phyloP scores from a whole-genome alignment of 1,140 invertebrate species.

The Latrodectus geometricus region DNA sequence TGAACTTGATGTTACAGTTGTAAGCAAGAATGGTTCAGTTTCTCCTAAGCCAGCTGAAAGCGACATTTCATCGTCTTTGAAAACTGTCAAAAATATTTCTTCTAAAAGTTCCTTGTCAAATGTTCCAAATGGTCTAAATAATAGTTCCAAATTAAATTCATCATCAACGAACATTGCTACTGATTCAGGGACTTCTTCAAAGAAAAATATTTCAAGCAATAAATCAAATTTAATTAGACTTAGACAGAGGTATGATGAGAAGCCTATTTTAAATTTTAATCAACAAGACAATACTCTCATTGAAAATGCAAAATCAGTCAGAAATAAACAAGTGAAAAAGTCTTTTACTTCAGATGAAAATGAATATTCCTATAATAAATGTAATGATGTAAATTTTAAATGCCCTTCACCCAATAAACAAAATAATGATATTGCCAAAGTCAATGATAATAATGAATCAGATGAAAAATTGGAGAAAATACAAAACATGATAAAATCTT shows the following conservation, averaged over 20 bases:
- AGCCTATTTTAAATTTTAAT: conserved; percentile 11
- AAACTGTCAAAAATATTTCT: neutral
- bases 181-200: neutral
- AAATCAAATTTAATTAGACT: neutral
- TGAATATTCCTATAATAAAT: conserved; percentile 3
- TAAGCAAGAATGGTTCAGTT: neutral
- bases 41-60: conserved; percentile 14
- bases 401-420: neutral
- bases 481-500: conserved; percentile 22
- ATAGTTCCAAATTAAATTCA: conserved; percentile 1
- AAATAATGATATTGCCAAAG: no score
- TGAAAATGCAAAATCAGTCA: neutral
- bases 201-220: neutral
- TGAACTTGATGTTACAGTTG: neutral
- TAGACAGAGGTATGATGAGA: conserved; percentile 22
- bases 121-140: conserved; percentile 8
- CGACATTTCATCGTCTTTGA: conserved; percentile 7
- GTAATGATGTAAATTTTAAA: conserved; percentile 20
- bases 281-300: neutral
- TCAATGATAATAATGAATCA: neutral
- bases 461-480: conserved; percentile 40
- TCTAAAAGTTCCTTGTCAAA: conserved; percentile 36
- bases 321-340: neutral
- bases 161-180: neutral
- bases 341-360: conserved; percentile 33